These are phyloP conservation scores for Villa cingulata DNA, from an alignment of 2,888 invertebrate species.

Conservation along the genomic window DNA sequence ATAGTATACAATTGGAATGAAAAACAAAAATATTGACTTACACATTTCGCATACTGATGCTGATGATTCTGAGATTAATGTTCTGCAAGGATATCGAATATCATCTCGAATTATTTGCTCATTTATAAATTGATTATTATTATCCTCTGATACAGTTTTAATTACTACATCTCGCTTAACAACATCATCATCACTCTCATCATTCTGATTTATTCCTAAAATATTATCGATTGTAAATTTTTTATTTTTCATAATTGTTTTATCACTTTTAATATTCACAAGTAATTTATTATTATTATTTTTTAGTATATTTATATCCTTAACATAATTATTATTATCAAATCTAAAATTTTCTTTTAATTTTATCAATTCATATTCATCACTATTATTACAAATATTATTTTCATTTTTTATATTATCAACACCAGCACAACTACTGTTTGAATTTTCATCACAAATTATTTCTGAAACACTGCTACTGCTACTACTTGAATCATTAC, in stretches of 20 bases:
- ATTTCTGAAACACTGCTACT: conserved; percentile 14
- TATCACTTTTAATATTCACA: background rate
- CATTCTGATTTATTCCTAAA: conserved; percentile 13
- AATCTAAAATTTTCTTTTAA: background rate
- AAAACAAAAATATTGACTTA: too few species aligned
- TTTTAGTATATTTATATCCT: too few species aligned
- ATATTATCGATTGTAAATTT: conserved; percentile 26
- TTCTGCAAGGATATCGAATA: conserved; percentile 7
- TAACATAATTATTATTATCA: too few species aligned
- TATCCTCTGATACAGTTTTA: background rate
- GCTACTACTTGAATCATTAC: conserved; percentile 7
- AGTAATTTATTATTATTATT: background rate
- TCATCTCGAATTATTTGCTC: background rate
- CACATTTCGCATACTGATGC: conserved; percentile 15
- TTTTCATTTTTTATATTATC: background rate
- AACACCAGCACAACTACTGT: conserved; percentile 3
- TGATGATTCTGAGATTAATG: conserved; percentile 15
- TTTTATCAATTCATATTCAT: background rate
- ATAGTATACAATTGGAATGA: too few species aligned
- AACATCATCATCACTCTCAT: too few species aligned
- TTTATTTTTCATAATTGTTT: conserved; percentile 11
- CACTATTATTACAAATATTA: background rate
- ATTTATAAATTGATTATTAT: background rate
- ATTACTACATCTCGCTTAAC: background rate
- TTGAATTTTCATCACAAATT: conserved; percentile 15